Conservation (phyloP, 2,888 invertebrate genomes). For the Darwinula stevensoni region DNA sequence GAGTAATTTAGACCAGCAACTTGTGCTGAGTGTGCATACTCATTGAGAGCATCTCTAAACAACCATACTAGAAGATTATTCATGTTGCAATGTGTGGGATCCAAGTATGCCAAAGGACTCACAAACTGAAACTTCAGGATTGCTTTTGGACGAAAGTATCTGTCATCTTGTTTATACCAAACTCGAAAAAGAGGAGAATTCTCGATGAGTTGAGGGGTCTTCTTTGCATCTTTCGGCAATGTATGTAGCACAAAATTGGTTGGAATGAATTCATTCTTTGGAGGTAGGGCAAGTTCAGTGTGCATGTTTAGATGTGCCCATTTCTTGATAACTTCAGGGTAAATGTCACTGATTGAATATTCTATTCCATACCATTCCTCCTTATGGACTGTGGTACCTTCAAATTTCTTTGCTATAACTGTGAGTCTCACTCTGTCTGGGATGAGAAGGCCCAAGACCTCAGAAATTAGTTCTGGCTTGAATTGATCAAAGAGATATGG, state of each 20-base stretch:
- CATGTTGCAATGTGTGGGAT: constrained; percentile 52
- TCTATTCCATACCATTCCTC: constrained; percentile 79
- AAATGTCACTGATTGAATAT: constrained; percentile 38
- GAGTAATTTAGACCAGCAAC: neutral
- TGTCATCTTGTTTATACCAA: constrained; percentile 86
- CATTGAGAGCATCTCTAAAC: constrained; percentile 58
- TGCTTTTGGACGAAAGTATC: constrained; percentile 62
- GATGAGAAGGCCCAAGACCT: constrained; percentile 34
- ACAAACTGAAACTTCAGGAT: constrained; percentile 34
- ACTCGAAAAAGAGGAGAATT: too few relatives aligned
- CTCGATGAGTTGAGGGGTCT: constrained; percentile 28
- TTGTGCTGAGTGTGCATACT: constrained; percentile 42
- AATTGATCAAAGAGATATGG: constrained; percentile 50
- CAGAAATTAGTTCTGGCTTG: constrained; percentile 48
- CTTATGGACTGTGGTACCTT: constrained; percentile 26
- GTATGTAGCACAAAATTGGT: constrained; percentile 37
- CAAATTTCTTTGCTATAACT: constrained; percentile 41
- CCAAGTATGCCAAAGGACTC: constrained; percentile 58
- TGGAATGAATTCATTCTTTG: constrained; percentile 74
- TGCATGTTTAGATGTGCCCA: neutral
- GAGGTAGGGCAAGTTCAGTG: constrained; percentile 20
- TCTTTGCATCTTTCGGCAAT: constrained; percentile 7
- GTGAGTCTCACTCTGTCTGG: constrained; percentile 43
- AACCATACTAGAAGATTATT: constrained; percentile 51
- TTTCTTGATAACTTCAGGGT: constrained; percentile 25